These are phyloP conservation scores for Mylabris phalerata DNA, from an alignment of 1,140 invertebrate species.

Conservation along the genomic window DNA sequence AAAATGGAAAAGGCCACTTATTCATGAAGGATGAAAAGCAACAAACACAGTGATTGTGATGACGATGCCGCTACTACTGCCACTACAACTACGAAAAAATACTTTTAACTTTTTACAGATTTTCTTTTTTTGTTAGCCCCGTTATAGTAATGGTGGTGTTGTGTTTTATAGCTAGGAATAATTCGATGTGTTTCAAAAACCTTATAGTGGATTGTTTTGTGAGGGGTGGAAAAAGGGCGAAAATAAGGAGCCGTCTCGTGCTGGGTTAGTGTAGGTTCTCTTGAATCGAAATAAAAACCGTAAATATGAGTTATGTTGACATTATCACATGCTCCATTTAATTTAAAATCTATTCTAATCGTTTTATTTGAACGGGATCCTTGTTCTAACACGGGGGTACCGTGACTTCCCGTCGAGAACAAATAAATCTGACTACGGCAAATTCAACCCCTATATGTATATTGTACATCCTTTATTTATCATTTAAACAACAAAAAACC, in stretches of 20 bases:
- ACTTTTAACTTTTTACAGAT: constrained; percentile 4
- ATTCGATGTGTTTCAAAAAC: constrained; percentile 7
- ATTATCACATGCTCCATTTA: constrained; percentile 40
- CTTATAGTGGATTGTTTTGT: constrained; percentile 14
- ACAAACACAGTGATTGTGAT: background rate
- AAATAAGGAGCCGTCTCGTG: constrained; percentile 4
- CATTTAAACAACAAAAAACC: too few relatives aligned
- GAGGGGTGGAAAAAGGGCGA: background rate
- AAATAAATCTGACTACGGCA: too few relatives aligned
- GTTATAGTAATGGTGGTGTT: background rate
- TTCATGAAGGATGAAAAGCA: constrained; percentile 7
- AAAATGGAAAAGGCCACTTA: constrained; percentile 25
- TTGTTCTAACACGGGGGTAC: constrained; percentile 9
- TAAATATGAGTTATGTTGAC: constrained; percentile 38
- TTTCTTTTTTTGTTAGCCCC: background rate
- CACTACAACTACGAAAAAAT: constrained; percentile 5
- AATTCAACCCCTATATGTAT: too few relatives aligned
- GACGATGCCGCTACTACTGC: background rate
- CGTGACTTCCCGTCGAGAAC: too few relatives aligned
- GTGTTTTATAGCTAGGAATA: constrained; percentile 17
- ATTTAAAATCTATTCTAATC: constrained; percentile 38
- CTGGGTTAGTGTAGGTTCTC: background rate
- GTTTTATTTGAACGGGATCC: constrained; percentile 18
- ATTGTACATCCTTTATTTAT: too few relatives aligned
- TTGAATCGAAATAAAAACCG: constrained; percentile 21